Evolutionary conservation across 1,140 invertebrate genomes (phyloP).

Genomic region (Bombus confusus): DNA sequence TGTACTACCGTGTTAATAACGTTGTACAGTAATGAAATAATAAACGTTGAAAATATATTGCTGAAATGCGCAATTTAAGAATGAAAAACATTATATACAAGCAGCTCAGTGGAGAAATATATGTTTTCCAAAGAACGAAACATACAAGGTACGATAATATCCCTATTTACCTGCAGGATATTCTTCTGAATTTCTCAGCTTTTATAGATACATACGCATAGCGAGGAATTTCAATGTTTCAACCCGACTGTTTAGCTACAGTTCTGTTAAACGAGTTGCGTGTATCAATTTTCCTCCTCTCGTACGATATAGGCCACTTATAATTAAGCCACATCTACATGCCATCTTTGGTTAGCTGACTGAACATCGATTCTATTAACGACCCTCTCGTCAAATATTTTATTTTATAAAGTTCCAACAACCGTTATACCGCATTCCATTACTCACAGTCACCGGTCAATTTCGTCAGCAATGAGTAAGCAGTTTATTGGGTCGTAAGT

Average conservation of each 20-base stretch:
- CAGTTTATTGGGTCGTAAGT: conserved; percentile 12
- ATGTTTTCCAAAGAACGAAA: background rate
- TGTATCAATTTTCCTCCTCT: background rate
- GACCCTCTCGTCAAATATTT: background rate
- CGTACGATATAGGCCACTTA: background rate
- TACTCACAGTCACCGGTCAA: background rate
- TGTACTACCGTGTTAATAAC: no score
- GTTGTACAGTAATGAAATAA: no score
- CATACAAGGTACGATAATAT: background rate
- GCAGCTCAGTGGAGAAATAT: background rate
- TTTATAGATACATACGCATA: background rate
- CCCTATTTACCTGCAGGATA: background rate
- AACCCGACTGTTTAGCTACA: background rate
- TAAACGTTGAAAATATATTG: no score
- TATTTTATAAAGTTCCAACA: background rate
- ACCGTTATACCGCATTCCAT: background rate
- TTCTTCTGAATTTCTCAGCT: background rate
- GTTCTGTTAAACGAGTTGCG: background rate
- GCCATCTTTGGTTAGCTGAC: background rate
- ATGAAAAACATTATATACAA: no score
- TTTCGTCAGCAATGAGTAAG: background rate
- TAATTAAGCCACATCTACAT: background rate
- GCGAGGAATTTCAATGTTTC: background rate
- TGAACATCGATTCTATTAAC: background rate
- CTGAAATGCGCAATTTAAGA: no score